Base-by-base conservation (phyloP, 2,113 vertebrate species). In the Takifugu flavidus region DNA sequence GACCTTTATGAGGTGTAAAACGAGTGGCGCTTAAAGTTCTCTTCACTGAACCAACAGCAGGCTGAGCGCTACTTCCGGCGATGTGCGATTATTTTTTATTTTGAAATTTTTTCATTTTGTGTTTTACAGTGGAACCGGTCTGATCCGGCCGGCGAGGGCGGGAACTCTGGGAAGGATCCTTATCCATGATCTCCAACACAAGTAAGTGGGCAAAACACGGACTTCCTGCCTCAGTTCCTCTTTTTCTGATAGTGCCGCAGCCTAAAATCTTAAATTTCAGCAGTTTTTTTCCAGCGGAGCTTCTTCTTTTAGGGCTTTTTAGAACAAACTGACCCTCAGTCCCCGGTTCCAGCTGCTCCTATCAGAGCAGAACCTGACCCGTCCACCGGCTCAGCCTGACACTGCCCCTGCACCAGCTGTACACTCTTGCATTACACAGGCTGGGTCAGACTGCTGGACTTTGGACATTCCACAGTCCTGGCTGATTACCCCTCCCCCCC, bases 381-480 rank as follows among this genome's bases (percentile, higher is more conserved):
- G 56, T 65, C 43, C 25, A 10, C 1, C 31, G 65, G 57, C 65
- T 68, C 43, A 63, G 29, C 29, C 28, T 4, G 31, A 34, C 31
- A 50, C 27, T 20, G 20, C 20, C 20, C 34, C 52, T 65, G 42
- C 29, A 47, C 34, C 3, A 1, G 3, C 26, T 72, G 57, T 51
- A 55, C 66, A 67, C 14, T 3, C 43, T 55, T 27, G 59, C 25
- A 69, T 53, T 71, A 27, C 60, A 60, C 49, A 54, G 61, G 47
- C 50, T 56, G 51, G 15, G 42, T 51, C 53, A 11, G 29, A 56
- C 1, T 56, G 13, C 7, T 55, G 46, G 57, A 72, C 49, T 76
- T 63, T 64, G 34, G 63, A 69, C 74, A 62, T 78, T 86, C 72
- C 83, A 82, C 78, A 86, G 82, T 75, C n/a, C 75, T 79, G 76